Evolutionary conservation across 1,140 invertebrate species (phyloP).

Genomic region (Oscheius sp.): DNA sequence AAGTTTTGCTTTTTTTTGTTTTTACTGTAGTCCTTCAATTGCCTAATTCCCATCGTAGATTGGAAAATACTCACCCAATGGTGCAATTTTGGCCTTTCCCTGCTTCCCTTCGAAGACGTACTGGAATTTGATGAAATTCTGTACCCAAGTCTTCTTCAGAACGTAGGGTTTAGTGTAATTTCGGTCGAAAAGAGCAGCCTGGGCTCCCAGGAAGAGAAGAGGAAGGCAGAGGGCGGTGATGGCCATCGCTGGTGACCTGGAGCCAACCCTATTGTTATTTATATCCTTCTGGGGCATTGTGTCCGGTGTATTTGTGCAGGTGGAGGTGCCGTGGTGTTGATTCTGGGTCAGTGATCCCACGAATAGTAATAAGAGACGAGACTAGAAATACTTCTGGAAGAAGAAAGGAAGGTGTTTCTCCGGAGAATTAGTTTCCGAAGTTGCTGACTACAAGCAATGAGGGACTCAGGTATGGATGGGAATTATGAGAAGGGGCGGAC

Average conservation of each 20-base stretch:
- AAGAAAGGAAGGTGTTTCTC: too few relatives aligned
- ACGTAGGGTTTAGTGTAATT: constrained; percentile 30
- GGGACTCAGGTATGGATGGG: too few relatives aligned
- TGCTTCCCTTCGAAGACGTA: constrained; percentile 32
- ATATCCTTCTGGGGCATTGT: background rate
- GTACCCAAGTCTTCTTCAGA: constrained; percentile 30
- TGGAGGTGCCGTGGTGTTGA: too few relatives aligned
- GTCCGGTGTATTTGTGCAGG: background rate
- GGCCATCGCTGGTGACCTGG: background rate
- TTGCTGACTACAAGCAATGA: too few relatives aligned
- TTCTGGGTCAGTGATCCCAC: too few relatives aligned
- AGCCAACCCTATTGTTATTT: background rate
- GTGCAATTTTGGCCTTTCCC: constrained; percentile 23
- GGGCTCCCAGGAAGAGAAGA: background rate
- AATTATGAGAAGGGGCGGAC: too few relatives aligned
- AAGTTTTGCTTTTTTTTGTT: too few relatives aligned
- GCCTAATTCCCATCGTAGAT: too few relatives aligned
- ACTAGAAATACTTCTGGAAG: too few relatives aligned
- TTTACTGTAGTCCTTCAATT: too few relatives aligned
- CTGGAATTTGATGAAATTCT: constrained; percentile 29
- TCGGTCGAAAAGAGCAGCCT: constrained; percentile 19
- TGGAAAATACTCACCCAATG: constrained; percentile 17
- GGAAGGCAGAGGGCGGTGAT: constrained; percentile 9
- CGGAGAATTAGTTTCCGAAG: too few relatives aligned
- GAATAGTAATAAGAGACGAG: too few relatives aligned